A percentile compares a stretch with the other conserved stretches of the same genome.
Evolutionary conservation across 1,140 invertebrate species (phyloP).

Genomic region (Dolichoris vasculosae): DNA sequence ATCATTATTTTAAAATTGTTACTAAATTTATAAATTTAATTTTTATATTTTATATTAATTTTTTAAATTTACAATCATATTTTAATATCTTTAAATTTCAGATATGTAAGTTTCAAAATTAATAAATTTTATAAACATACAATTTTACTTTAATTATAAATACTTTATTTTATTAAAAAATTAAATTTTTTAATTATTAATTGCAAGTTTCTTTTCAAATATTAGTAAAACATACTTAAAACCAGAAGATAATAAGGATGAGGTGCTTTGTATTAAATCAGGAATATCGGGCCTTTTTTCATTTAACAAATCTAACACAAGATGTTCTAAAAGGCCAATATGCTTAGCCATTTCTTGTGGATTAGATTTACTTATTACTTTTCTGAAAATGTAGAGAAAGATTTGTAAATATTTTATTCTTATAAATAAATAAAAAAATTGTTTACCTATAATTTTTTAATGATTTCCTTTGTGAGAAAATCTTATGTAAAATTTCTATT

Average conservation of each 20-base stretch:
- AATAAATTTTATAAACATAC: not conserved
- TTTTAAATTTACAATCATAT: not conserved
- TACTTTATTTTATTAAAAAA: not conserved
- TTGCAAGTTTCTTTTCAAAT: not conserved
- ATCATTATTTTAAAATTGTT: too few relatives aligned
- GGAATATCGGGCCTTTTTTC: conserved; percentile 71
- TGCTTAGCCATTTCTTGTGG: conserved; percentile 68
- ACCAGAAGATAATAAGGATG: conserved; percentile 72
- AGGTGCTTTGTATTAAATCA: conserved; percentile 74
- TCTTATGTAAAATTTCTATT: conserved; percentile 61
- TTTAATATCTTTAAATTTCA: not conserved
- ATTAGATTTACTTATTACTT: conserved; percentile 63
- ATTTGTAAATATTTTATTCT: not conserved
- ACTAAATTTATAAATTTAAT: conserved; percentile 24
- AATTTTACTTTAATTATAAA: not conserved
- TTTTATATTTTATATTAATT: too few relatives aligned
- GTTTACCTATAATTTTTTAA: conserved; percentile 67
- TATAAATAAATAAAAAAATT: conserved; percentile 13
- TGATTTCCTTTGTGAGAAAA: conserved; percentile 62
- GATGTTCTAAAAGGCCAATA: conserved; percentile 74
- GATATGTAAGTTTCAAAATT: not conserved
- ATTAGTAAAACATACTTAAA: conserved; percentile 65
- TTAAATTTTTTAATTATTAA: not conserved
- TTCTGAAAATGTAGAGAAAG: conserved; percentile 51
- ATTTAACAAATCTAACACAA: conserved; percentile 75